Conservation (phyloP, 2,888 invertebrate genomes). For the Lissonota sp. region DNA sequence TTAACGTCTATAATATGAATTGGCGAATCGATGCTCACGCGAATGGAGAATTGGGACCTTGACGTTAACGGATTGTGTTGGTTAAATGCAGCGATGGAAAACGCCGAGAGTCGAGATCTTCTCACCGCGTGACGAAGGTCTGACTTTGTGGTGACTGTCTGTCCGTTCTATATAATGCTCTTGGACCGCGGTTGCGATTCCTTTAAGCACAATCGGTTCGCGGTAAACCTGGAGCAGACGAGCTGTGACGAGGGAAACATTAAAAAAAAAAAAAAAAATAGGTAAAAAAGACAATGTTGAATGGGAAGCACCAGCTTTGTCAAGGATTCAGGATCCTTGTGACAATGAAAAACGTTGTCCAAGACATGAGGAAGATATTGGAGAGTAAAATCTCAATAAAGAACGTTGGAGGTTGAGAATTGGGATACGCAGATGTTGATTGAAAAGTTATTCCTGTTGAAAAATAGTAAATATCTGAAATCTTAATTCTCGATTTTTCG, state of each 20-base stretch:
- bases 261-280: background rate
- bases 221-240: background rate
- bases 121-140: slow-evolving; percentile 53
- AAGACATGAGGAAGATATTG: slow-evolving; percentile 30
- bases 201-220: background rate
- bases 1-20: slow-evolving; percentile 35
- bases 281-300: background rate
- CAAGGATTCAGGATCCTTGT: slow-evolving; percentile 16
- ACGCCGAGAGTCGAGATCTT: slow-evolving; percentile 47
- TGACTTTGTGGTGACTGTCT: slow-evolving; percentile 40
- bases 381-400: slow-evolving; percentile 38
- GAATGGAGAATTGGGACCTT: slow-evolving; percentile 31
- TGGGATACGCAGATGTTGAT: too few relatives aligned
- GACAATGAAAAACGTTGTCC: slow-evolving; percentile 36
- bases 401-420: background rate
- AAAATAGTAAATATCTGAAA: too few relatives aligned
- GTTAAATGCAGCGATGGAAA: slow-evolving; percentile 33
- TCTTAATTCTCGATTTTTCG: too few relatives aligned
- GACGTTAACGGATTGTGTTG: slow-evolving; percentile 35
- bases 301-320: background rate
- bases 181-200: background rate
- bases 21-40: slow-evolving; percentile 11
- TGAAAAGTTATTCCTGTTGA: too few relatives aligned
- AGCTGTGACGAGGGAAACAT: background rate
- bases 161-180: slow-evolving; percentile 27